Evolutionary conservation across 2,888 invertebrate species (phyloP).

Genomic region (Chymomyza caudatula): DNA sequence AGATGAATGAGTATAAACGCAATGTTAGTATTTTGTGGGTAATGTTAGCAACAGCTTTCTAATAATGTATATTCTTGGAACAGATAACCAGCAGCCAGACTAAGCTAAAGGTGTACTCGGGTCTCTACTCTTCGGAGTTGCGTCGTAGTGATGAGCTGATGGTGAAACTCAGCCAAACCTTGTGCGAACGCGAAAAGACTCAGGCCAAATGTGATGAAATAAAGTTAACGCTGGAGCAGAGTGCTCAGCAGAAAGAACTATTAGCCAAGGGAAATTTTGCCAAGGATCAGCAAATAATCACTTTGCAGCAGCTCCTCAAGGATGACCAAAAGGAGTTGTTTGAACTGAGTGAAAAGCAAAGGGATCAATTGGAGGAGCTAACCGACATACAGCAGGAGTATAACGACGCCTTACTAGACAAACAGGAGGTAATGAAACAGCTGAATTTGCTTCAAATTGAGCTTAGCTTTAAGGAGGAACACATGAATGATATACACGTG

Average conservation of each 20-base stretch:
- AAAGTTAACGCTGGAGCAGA: conserved; percentile 50
- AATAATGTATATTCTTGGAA: not conserved
- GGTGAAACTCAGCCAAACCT: conserved; percentile 56
- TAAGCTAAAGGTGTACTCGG: conserved; percentile 74
- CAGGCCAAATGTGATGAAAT: conserved; percentile 53
- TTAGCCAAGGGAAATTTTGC: conserved; percentile 38
- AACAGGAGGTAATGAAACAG: conserved; percentile 29
- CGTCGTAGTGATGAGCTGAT: conserved; percentile 73
- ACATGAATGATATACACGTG: conserved; percentile 19
- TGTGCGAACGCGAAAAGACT: conserved; percentile 66
- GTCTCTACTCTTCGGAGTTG: conserved; percentile 74
- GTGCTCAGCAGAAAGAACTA: conserved; percentile 51
- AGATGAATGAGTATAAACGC: conserved; percentile 67
- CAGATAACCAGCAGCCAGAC: conserved; percentile 74
- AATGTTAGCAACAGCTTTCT: too few species aligned
- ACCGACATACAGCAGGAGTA: conserved; percentile 61
- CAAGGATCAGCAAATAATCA: too few species aligned
- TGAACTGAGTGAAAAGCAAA: conserved; percentile 61
- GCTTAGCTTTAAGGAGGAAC: conserved; percentile 11
- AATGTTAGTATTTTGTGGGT: conserved; percentile 69
- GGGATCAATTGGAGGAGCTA: conserved; percentile 63
- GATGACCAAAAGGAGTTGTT: too few species aligned
- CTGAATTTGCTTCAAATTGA: conserved; percentile 62
- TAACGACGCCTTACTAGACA: conserved; percentile 44
- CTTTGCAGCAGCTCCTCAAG: conserved; percentile 57